Percentiles rank a stretch among this genome's conserved stretches.
phyloP scores from a whole-genome alignment of 2,888 invertebrate genomes.

The Plusia festucae region DNA sequence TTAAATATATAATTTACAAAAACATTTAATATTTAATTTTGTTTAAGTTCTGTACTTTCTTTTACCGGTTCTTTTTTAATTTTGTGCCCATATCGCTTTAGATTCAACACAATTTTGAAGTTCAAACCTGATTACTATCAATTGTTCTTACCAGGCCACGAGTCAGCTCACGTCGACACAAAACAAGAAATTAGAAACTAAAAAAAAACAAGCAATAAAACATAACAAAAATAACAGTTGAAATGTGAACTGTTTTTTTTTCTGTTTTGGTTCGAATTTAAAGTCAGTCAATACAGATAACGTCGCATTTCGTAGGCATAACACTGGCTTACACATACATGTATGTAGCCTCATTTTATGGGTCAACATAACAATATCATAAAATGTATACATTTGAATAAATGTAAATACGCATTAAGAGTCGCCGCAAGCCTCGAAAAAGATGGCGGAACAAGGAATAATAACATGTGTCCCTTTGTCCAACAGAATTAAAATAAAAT shows the following conservation, averaged over 20 bases:
- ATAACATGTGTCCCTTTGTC: background rate
- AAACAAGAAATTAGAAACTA: background rate
- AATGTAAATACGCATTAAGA: constrained; percentile 4
- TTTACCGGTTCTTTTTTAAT: too few species aligned
- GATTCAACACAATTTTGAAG: background rate
- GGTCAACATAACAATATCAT: background rate
- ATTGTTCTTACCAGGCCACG: background rate
- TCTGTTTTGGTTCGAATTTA: too few species aligned
- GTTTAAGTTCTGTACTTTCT: too few species aligned
- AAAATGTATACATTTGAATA: constrained; percentile 4
- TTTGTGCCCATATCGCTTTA: background rate
- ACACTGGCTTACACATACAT: background rate
- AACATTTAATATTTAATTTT: too few species aligned
- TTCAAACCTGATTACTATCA: too few species aligned
- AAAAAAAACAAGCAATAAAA: background rate
- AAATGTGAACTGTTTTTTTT: too few species aligned
- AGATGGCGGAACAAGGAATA: background rate
- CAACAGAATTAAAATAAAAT: too few species aligned
- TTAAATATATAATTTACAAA: too few species aligned
- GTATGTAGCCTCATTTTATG: background rate
- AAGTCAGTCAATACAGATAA: background rate
- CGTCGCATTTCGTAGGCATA: background rate
- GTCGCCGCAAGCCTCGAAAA: background rate
- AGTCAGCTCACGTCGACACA: constrained; percentile 1
- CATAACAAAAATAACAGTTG: too few species aligned